Base-by-base conservation (phyloP, 1,140 invertebrate species). In the Bacillus rossius region DNA sequence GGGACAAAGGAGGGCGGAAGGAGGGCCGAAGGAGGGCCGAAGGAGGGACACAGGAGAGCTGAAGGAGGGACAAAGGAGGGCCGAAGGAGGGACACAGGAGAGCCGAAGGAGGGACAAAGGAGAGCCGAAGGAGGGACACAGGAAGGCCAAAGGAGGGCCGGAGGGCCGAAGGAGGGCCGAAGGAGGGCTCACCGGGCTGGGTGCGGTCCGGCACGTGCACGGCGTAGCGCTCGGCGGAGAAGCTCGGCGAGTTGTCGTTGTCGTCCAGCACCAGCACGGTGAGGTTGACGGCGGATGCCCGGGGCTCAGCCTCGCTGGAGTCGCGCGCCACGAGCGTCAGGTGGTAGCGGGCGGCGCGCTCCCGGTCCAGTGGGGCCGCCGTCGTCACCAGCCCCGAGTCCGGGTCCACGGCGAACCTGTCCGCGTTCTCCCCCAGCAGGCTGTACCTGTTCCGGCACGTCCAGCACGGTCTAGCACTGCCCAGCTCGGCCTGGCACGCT, bases 161-260 rank as follows among this genome's bases (percentile, higher is more conserved):
- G n/a, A n/a, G n/a, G n/a, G n/a, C n/a, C n/a, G n/a, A n/a, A n/a
- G n/a, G n/a, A n/a, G n/a, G n/a, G n/a, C n/a, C n/a, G n/a, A n/a
- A n/a, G n/a, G n/a, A n/a, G n/a, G n/a, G 10, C 29, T 34, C 81
- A 72, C 87, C 88, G 41, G 81, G 74, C 61, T 81, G 76, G 1
- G 86, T 92, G 8, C 82, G 80, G 64, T 92, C 90, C 0, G 91
- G 87, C 47, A 94, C 83, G 53, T 89, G 85, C 3, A 91, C 83
- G 52, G 19, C 43, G 67, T 91, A 92, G 49, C 79, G 76, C 1
- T 80, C 73, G 59, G 83, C 80, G 2, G 83, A 79, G 72, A 96
- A 95, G 43, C 76, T 77, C 0, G 94, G 94, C 13, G 84, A 79
- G 70, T 94, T 94, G 71, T 96, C 94, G 72, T 96, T 96, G 62